These are phyloP conservation scores for Pitangus sulphuratus DNA, from an alignment of 2,797 vertebrate species.

Conservation along the genomic window DNA sequence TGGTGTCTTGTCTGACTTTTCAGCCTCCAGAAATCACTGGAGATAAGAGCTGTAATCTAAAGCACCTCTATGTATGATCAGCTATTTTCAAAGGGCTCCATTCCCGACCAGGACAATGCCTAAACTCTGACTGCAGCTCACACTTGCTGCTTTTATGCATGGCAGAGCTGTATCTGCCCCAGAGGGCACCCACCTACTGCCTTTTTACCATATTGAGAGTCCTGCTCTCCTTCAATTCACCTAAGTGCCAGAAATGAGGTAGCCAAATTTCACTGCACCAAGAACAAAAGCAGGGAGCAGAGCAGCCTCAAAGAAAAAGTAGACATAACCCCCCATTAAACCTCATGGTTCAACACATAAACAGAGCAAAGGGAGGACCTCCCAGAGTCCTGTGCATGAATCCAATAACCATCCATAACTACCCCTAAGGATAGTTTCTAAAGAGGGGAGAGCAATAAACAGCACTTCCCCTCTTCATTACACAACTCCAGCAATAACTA, in stretches of 20 bases:
- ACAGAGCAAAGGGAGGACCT: background rate
- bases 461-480: slow-evolving; percentile 71
- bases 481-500: slow-evolving; percentile 67
- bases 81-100: background rate
- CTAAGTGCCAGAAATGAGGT: fast-evolving
- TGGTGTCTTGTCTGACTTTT: background rate
- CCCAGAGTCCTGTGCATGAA: background rate
- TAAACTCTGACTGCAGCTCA: background rate
- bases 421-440: slow-evolving; percentile 58
- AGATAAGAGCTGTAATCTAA: background rate
- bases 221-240: background rate
- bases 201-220: background rate
- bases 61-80: background rate
- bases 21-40: background rate
- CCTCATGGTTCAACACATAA: background rate
- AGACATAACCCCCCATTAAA: slow-evolving; percentile 13
- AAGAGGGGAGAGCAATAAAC: slow-evolving; percentile 60
- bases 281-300: slow-evolving; percentile 29
- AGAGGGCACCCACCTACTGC: background rate
- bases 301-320: background rate
- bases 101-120: background rate
- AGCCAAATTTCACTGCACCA: background rate
- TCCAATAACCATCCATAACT: slow-evolving; percentile 65
- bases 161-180: background rate
- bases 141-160: fast-evolving